A percentile compares a stretch with the other conserved stretches of the same genome.
phyloP scores from a whole-genome alignment of 2,888 invertebrate genomes.

The Fabriciana adippe region DNA sequence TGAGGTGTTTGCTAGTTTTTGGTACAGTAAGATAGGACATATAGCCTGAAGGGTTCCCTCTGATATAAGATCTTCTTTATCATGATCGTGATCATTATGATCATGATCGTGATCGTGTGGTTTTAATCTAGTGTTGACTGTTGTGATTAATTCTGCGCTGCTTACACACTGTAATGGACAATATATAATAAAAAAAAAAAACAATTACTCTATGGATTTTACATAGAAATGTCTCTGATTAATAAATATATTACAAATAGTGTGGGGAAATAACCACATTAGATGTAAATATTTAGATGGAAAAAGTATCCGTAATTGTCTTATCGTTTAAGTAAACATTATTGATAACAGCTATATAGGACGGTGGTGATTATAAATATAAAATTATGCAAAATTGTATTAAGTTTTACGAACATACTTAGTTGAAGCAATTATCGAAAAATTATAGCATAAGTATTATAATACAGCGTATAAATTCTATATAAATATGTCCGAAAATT shows the following conservation, averaged over 20 bases:
- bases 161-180: conserved; percentile 70
- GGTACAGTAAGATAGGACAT: conserved; percentile 87
- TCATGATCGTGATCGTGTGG: conserved; percentile 52
- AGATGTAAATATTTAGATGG: not conserved
- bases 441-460: not conserved
- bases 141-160: conserved; percentile 71
- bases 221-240: not conserved
- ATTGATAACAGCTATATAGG: too few species aligned
- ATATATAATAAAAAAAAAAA: not conserved
- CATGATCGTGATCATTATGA: conserved; percentile 51
- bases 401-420: too few species aligned
- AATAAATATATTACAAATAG: not conserved
- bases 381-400: too few species aligned
- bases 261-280: not conserved
- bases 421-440: too few species aligned
- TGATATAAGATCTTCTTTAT: conserved; percentile 52
- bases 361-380: too few species aligned
- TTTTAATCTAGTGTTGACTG: conserved; percentile 69
- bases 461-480: not conserved
- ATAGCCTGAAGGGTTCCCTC: conserved; percentile 74
- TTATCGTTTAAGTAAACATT: not conserved
- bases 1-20: conserved; percentile 81
- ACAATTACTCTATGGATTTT: not conserved
- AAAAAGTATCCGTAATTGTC: not conserved
- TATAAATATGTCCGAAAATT: not conserved